These are phyloP conservation scores for Sorex fumeus DNA, from an alignment of 2,113 vertebrate genomes.

Conservation along the genomic window DNA sequence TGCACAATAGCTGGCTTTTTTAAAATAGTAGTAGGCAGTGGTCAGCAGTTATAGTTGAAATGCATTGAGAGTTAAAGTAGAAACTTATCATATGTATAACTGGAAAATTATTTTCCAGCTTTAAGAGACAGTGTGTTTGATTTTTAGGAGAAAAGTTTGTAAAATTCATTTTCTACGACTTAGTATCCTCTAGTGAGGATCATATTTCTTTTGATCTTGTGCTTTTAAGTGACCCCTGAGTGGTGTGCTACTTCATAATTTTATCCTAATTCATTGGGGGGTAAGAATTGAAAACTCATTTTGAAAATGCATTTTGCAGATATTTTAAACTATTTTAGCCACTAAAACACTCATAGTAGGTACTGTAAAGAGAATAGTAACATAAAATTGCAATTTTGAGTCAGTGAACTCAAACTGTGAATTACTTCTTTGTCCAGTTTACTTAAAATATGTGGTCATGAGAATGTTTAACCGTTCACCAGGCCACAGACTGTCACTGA, in stretches of 20 bases:
- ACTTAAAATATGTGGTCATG: conserved; percentile 37
- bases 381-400: conserved; percentile 6
- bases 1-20: background rate
- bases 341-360: background rate
- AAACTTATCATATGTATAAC: conserved; percentile 25
- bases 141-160: conserved; percentile 47
- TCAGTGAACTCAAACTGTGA: conserved; percentile 49
- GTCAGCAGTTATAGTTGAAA: background rate
- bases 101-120: conserved; percentile 60
- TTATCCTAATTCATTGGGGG: conserved; percentile 26
- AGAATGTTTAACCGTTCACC: conserved; percentile 47
- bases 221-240: conserved; percentile 38
- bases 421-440: conserved; percentile 27
- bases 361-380: conserved; percentile 45
- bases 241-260: conserved; percentile 22
- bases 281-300: conserved; percentile 53
- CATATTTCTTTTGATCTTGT: conserved; percentile 64
- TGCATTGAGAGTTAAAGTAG: background rate
- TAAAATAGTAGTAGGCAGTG: too few relatives aligned
- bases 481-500: conserved; percentile 37
- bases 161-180: conserved; percentile 49
- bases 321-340: conserved; percentile 37
- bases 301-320: conserved; percentile 28
- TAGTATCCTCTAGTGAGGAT: conserved; percentile 35
- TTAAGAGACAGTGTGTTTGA: background rate